phyloP scores from a whole-genome alignment of 2,888 invertebrate genomes.

The Tupiocoris notatus region DNA sequence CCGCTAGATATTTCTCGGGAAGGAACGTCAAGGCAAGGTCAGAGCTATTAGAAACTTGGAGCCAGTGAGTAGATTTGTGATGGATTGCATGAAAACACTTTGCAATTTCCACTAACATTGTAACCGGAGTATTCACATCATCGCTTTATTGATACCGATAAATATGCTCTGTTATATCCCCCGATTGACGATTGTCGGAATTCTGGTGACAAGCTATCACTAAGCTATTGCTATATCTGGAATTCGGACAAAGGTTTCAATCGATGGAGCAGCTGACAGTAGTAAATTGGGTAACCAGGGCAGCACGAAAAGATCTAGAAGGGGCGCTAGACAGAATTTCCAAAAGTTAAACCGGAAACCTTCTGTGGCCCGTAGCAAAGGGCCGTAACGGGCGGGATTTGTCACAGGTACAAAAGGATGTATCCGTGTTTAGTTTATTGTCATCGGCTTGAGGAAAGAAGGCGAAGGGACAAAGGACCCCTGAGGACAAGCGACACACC shows the following conservation, averaged over 20 bases:
- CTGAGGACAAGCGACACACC: background rate
- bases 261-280: background rate
- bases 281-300: background rate
- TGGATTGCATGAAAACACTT: too few relatives aligned
- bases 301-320: background rate
- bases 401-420: slow-evolving; percentile 20
- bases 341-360: background rate
- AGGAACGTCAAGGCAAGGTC: too few relatives aligned
- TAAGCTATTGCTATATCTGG: too few relatives aligned
- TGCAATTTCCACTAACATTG: too few relatives aligned
- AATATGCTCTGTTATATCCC: too few relatives aligned
- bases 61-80: too few relatives aligned
- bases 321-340: background rate
- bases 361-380: background rate
- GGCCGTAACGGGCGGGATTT: background rate
- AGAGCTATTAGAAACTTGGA: too few relatives aligned
- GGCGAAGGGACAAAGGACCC: background rate
- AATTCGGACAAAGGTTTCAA: background rate
- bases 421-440: slow-evolving; percentile 7
- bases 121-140: too few relatives aligned
- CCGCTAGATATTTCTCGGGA: too few relatives aligned
- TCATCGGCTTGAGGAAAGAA: background rate
- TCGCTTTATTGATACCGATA: too few relatives aligned
- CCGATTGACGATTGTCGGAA: too few relatives aligned
- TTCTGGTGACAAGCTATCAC: too few relatives aligned